phyloP scores from a whole-genome alignment of 2,888 invertebrate genomes.

The Cybosia mesomella region DNA sequence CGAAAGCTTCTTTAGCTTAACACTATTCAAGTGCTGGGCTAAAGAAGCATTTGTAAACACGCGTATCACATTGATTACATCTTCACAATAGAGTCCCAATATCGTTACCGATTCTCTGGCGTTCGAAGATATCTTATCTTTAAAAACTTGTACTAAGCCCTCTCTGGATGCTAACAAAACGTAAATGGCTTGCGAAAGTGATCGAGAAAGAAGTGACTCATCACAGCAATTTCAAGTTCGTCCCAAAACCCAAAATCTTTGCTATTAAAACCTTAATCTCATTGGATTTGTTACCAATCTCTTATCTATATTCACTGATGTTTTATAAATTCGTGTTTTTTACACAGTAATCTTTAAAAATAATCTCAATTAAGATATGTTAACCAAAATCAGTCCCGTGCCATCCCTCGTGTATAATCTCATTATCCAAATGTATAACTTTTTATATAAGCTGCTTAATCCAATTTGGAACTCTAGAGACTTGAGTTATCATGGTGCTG shows the following conservation, averaged over 20 bases:
- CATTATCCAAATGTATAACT: slow-evolving; percentile 5
- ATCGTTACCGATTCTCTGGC: background rate
- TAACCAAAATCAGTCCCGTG: background rate
- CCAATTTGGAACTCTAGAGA: background rate
- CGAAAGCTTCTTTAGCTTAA: no score
- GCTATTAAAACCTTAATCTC: background rate
- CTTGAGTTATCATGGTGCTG: background rate
- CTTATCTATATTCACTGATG: background rate
- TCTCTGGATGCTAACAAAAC: no score
- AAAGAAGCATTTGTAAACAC: no score
- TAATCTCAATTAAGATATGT: background rate
- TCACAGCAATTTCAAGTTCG: background rate
- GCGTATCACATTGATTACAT: background rate
- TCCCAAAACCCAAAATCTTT: background rate
- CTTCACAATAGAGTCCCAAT: background rate
- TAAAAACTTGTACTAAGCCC: background rate
- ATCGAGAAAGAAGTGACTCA: background rate
- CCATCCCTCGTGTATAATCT: background rate
- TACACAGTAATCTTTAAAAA: background rate
- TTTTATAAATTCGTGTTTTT: background rate
- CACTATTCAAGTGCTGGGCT: no score
- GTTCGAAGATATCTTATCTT: background rate
- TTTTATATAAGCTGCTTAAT: background rate
- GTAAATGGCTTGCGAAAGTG: background rate
- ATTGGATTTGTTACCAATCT: background rate